Conservation (phyloP, 2,888 invertebrate species). For the Germaria angustata region DNA sequence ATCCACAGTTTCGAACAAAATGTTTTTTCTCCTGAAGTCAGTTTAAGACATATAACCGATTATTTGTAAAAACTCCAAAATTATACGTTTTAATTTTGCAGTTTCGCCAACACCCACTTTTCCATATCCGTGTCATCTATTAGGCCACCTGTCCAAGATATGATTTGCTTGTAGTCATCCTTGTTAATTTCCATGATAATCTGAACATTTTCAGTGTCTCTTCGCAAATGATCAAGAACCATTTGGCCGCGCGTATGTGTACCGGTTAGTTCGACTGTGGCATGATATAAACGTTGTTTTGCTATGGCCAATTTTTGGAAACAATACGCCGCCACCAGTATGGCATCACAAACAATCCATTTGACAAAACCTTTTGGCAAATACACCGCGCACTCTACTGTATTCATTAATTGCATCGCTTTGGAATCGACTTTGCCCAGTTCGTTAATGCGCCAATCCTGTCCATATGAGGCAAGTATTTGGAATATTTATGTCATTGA, state of each 20-base stretch:
- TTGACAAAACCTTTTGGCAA: conserved; percentile 63
- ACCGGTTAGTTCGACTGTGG: conserved; percentile 82
- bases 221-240: conserved; percentile 81
- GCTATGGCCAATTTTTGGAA: conserved; percentile 77
- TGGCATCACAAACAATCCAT: conserved; percentile 81
- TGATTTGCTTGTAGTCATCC: conserved; percentile 67
- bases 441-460: conserved; percentile 81
- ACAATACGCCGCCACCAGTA: conserved; percentile 80
- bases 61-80: no score
- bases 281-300: conserved; percentile 74
- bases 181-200: conserved; percentile 69
- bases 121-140: conserved; percentile 41
- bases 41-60: no score
- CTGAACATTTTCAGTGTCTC: conserved; percentile 65
- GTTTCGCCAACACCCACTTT: conserved; percentile 27
- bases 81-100: not conserved
- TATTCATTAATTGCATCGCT: conserved; percentile 80
- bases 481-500: not conserved
- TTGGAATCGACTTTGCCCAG: conserved; percentile 71
- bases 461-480: not conserved
- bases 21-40: no score
- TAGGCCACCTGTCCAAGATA: conserved; percentile 70
- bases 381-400: conserved; percentile 78
- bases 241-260: conserved; percentile 82
- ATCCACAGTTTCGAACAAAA: no score